Conservation (phyloP, 2,797 vertebrate species). For the Diplodus sargus region DNA sequence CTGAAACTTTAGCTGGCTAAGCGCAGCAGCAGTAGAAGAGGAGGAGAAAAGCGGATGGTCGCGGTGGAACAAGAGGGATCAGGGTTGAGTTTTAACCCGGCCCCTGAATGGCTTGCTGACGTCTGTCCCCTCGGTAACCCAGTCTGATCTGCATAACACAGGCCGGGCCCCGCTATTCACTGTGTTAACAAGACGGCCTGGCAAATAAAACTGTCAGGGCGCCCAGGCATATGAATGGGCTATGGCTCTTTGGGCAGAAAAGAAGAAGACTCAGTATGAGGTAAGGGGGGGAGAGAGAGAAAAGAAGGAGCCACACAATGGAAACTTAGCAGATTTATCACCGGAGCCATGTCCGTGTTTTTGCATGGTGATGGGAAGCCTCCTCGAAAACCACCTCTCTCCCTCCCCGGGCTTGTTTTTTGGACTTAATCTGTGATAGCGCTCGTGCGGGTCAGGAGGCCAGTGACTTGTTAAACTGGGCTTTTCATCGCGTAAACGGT, state of each 20-base stretch:
- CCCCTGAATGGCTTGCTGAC: constrained; percentile 76
- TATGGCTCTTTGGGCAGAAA: constrained; percentile 68
- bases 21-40: constrained; percentile 24
- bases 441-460: constrained; percentile 34
- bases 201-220: constrained; percentile 86
- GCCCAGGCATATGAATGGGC: constrained; percentile 80
- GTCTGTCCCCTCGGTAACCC: constrained; percentile 87
- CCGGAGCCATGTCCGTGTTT: constrained; percentile 57
- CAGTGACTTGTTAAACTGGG: constrained; percentile 20
- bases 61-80: constrained; percentile 50
- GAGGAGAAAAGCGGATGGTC: constrained; percentile 32
- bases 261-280: constrained; percentile 66
- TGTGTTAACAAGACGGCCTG: constrained; percentile 87
- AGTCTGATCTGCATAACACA: constrained; percentile 88
- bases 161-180: constrained; percentile 78
- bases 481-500: constrained; percentile 48
- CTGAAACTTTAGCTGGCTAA: constrained; percentile 69
- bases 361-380: constrained; percentile 59
- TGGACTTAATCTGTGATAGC: constrained; percentile 38
- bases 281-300: constrained; percentile 61
- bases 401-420: constrained; percentile 40
- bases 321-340: constrained; percentile 75
- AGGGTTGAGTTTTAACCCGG: constrained; percentile 74
- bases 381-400: constrained; percentile 32
- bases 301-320: constrained; percentile 64